Conservation (phyloP, 92 coral and sea anemone species). For the Galaxea fascicularis region DNA sequence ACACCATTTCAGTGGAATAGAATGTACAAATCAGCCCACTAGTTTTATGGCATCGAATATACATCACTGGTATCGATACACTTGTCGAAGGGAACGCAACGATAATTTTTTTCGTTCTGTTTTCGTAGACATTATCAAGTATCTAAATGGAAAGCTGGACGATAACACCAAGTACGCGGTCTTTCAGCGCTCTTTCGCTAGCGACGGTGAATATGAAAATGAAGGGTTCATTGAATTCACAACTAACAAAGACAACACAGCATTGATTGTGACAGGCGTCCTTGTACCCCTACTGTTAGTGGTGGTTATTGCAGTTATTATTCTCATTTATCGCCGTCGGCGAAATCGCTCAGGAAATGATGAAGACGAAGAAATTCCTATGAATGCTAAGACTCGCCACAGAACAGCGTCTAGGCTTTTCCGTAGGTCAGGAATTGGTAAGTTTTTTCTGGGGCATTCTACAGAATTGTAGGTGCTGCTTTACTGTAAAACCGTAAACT, state of each 20-base stretch:
- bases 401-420: neutral
- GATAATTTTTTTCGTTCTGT: neutral
- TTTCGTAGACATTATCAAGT: neutral
- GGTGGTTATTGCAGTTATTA: neutral
- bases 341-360: neutral
- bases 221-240: conserved; percentile 1
- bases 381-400: neutral
- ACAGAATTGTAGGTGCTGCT: too few relatives aligned
- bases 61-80: too few relatives aligned
- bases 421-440: conserved; percentile 8
- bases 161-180: conserved; percentile 27
- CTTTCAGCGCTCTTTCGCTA: conserved; percentile 45
- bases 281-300: neutral
- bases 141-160: conserved; percentile 36
- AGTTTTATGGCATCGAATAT: too few relatives aligned
- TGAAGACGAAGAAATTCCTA: conserved; percentile 24
- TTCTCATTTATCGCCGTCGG: conserved; percentile 38
- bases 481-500: too few relatives aligned
- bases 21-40: too few relatives aligned
- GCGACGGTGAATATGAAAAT: neutral
- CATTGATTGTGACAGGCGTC: neutral
- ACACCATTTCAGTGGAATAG: too few relatives aligned
- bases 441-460: neutral
- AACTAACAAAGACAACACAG: conserved; percentile 25
- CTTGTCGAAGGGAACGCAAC: too few relatives aligned